These are phyloP conservation scores for Malurus cyaneus DNA, from an alignment of 2,113 vertebrate species.

Conservation along the genomic window DNA sequence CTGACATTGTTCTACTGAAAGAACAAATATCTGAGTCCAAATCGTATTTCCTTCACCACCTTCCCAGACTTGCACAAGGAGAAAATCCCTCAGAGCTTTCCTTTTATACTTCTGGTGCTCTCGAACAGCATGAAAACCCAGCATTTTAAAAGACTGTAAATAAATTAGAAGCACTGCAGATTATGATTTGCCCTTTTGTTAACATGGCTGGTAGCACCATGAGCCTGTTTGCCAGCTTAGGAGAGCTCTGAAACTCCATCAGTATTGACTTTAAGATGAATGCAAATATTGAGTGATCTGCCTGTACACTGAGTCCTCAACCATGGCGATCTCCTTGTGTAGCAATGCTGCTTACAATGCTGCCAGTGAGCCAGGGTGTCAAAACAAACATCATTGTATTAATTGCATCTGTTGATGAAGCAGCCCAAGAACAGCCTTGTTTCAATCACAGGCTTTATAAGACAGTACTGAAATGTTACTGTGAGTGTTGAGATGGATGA, in stretches of 20 bases:
- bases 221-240: not conserved
- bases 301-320: not conserved
- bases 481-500: slow-evolving; percentile 9
- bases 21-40: slow-evolving; percentile 56
- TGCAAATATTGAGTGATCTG: slow-evolving; percentile 3
- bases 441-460: slow-evolving; percentile 24
- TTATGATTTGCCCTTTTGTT: not conserved
- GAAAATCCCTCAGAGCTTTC: slow-evolving; percentile 30
- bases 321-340: not conserved
- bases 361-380: not conserved
- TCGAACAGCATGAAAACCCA: not conserved
- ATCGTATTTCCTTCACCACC: slow-evolving; percentile 60
- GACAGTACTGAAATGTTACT: slow-evolving; percentile 15
- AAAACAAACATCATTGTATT: slow-evolving; percentile 37
- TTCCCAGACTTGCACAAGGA: slow-evolving; percentile 47
- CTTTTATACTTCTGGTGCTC: slow-evolving; percentile 7
- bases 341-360: slow-evolving; percentile 19
- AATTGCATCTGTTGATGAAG: slow-evolving; percentile 35
- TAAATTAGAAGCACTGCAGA: not conserved
- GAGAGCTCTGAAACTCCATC: not conserved
- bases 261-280: not conserved
- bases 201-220: not conserved
- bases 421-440: not conserved
- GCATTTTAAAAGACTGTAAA: not conserved
- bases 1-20: slow-evolving; percentile 68